These are phyloP conservation scores for Boulengeromyrus knoepffleri DNA, from an alignment of 2,113 vertebrate genomes.

Conservation along the genomic window DNA sequence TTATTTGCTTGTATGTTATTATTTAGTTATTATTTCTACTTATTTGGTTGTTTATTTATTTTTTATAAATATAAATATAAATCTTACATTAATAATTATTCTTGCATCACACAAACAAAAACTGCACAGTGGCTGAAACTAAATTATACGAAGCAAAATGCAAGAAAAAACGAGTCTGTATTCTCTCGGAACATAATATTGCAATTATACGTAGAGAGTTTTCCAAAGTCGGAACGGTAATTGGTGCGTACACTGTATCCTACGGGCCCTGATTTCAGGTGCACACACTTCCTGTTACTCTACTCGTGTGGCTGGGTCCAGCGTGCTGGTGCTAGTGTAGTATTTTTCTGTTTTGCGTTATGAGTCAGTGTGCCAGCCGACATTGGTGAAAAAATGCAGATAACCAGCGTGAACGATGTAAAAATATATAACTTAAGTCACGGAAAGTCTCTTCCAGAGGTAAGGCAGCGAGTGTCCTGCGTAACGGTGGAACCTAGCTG, in stretches of 20 bases:
- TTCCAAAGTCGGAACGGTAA: neutral
- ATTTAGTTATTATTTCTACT: neutral
- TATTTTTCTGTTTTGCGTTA: constrained; percentile 24
- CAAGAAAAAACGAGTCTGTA: neutral
- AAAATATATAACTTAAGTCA: constrained; percentile 96
- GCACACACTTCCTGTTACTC: constrained; percentile 46
- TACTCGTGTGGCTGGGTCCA: constrained; percentile 19
- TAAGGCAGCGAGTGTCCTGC: constrained; percentile 45
- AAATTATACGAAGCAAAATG: neutral
- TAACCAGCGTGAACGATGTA: constrained; percentile 88
- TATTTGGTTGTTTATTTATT: neutral
- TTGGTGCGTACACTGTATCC: neutral
- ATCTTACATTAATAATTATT: neutral
- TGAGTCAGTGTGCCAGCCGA: constrained; percentile 17
- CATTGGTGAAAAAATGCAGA: constrained; percentile 67
- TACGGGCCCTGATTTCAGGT: constrained; percentile 24
- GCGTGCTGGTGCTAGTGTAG: constrained; percentile 40
- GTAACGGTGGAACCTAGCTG: neutral
- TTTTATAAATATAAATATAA: neutral
- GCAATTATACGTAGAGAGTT: neutral
- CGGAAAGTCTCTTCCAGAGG: constrained; percentile 92
- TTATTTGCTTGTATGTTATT: neutral
- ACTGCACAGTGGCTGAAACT: neutral
- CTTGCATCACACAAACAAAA: neutral
- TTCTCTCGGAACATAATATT: neutral